Evolutionary conservation across 2,888 invertebrate species (phyloP), one percentile per base, ranked within the genome.

Genomic region (Actias luna): DNA sequence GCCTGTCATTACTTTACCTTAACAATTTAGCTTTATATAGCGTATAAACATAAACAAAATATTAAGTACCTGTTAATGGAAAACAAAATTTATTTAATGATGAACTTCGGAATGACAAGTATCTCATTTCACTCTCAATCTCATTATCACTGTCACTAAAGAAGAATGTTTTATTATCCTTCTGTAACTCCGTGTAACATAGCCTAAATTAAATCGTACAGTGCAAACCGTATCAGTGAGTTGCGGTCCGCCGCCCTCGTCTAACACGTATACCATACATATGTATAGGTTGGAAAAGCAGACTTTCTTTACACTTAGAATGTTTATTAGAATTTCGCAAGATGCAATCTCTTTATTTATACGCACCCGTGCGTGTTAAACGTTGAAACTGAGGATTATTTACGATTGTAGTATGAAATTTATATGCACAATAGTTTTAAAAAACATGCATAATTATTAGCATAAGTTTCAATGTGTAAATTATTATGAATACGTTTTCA

Each of bases 251-350:
- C 69, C 70, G 84, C 79, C 52, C 75, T 67, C 80, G 77, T 72
- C 78, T 78, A 76, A 66, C 70, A 36, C 61, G 59, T 57, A 62
- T 70, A 77, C 79, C 81, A 87, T 88, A 79, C 85, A 88, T 87
- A 85, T 84, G 83, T 78, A 87, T 84, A 79, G 68, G 75, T 78
- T 86, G 84, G 86, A 88, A 86, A 89, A 85, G 83, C 80, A 68
- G 74, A 89, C 91, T 91, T 91, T 90, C 90, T 88, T 90, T 76
- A 84, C 81, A 82, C 84, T 78, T 76, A 83, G 79, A 82, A 83
- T 79, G 80, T 78, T 78, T 79, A 80, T 80, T 83, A 85, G 73
- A 82, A 86, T 84, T 84, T 84, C 73, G 82, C 84, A 83, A 55
- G 84, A 86, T 85, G 76, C 78, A 80, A 86, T 88, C 84, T 87